Conservation (phyloP, 2,113 vertebrate species). For the Crotalus tigris region DNA sequence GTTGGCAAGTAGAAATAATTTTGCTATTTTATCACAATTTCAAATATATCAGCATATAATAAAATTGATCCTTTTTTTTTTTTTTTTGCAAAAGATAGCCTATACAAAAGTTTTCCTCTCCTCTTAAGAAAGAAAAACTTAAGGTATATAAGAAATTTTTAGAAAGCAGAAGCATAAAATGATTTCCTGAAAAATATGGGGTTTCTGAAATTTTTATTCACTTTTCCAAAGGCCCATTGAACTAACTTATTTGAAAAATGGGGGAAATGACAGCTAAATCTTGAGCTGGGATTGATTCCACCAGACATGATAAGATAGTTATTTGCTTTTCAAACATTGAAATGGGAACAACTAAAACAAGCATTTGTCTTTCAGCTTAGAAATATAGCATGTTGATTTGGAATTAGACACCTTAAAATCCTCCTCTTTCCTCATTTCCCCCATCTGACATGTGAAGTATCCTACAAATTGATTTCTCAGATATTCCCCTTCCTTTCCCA, state of each 20-base stretch:
- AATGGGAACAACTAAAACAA: not conserved
- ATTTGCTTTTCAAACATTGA: not conserved
- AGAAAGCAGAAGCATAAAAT: not conserved
- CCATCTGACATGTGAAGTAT: not conserved
- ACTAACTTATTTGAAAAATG: not conserved
- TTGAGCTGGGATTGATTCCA: not conserved
- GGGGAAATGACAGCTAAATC: not conserved
- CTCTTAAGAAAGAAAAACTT: not conserved
- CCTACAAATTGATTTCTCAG: not conserved
- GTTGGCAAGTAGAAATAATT: not conserved
- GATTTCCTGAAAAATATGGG: not conserved
- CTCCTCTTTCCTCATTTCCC: not conserved
- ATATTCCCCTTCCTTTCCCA: slow-evolving; percentile 26
- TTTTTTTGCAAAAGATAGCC: not conserved
- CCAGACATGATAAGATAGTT: not conserved
- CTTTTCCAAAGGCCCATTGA: not conserved
- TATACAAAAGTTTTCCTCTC: not conserved
- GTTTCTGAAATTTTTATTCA: not conserved
- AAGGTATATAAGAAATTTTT: not conserved
- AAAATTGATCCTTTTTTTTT: not conserved
- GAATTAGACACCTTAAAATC: not conserved
- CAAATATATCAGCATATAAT: not conserved
- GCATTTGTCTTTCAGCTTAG: not conserved
- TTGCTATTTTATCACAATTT: not conserved
- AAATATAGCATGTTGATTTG: not conserved